Evolutionary conservation across 2,797 vertebrate species (phyloP).

Genomic region (Alosa sapidissima): DNA sequence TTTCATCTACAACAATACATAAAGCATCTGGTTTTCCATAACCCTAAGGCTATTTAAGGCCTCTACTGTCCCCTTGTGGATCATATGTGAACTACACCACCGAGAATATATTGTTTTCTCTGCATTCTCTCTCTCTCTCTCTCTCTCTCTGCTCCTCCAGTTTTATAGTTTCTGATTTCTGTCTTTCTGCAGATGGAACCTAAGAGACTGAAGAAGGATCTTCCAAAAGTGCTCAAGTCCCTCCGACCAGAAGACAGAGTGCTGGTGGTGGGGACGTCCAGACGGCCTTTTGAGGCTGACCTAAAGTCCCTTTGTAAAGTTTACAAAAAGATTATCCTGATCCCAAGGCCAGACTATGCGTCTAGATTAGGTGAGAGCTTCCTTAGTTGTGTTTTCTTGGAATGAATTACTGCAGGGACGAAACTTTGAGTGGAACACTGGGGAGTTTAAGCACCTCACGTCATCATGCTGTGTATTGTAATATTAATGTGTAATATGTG

Average conservation of each 20-base stretch:
- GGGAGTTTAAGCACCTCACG: too few relatives aligned
- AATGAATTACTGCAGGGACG: too few relatives aligned
- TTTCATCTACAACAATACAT: not conserved
- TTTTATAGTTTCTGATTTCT: not conserved
- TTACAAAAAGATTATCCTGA: conserved; percentile 81
- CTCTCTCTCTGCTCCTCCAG: not conserved
- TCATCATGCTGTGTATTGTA: too few relatives aligned
- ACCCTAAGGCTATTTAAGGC: not conserved
- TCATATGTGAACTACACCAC: not conserved
- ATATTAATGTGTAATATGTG: too few relatives aligned
- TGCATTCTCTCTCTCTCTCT: not conserved
- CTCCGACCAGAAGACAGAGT: conserved; percentile 77
- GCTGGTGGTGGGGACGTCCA: conserved; percentile 78
- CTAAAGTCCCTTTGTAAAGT: conserved; percentile 73
- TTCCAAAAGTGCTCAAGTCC: conserved; percentile 74
- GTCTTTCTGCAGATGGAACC: conserved; percentile 65
- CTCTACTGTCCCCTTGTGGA: conserved; percentile 49
- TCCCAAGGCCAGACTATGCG: conserved; percentile 82
- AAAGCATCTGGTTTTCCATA: not conserved
- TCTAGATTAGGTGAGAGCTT: conserved; percentile 77
- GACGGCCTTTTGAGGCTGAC: conserved; percentile 77
- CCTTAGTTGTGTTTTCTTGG: not conserved
- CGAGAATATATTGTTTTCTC: too few relatives aligned
- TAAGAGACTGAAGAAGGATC: conserved; percentile 74
- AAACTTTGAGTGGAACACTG: too few relatives aligned